Conservation (phyloP, 2,888 invertebrate species). For the Acrocyrtus sp. region DNA sequence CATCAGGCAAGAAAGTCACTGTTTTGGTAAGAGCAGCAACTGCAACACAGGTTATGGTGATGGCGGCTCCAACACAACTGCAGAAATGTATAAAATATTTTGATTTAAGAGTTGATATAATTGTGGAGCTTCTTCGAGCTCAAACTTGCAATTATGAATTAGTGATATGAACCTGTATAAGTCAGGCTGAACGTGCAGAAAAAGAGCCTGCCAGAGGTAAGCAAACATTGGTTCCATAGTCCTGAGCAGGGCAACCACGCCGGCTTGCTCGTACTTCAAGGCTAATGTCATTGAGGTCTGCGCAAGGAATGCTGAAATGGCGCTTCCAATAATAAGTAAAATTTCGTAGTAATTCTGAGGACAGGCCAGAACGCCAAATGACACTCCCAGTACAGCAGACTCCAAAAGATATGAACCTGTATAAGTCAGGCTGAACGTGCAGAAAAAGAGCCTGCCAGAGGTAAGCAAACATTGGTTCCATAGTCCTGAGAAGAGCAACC, state of each 20-base stretch:
- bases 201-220: slow-evolving; percentile 40
- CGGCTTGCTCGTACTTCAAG: slow-evolving; percentile 48
- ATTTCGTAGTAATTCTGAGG: slow-evolving; percentile 17
- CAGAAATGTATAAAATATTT: neutral
- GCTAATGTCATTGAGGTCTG: slow-evolving; percentile 44
- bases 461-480: slow-evolving; percentile 38
- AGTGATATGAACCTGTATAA: slow-evolving; percentile 50
- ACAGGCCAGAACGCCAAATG: slow-evolving; percentile 10
- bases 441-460: slow-evolving; percentile 42
- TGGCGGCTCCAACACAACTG: slow-evolving; percentile 20
- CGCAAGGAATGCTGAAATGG: slow-evolving; percentile 32
- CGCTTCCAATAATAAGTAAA: slow-evolving; percentile 19
- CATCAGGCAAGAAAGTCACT: neutral
- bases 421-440: slow-evolving; percentile 35
- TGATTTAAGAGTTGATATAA: neutral
- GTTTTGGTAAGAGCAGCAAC: slow-evolving; percentile 28
- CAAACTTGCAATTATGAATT: too few relatives aligned
- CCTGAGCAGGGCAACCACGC: slow-evolving; percentile 29
- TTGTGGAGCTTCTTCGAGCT: too few relatives aligned
- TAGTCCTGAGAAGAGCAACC: slow-evolving; percentile 28
- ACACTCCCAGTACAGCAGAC: slow-evolving; percentile 6
- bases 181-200: slow-evolving; percentile 37
- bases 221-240: slow-evolving; percentile 36
- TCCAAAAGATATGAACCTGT: slow-evolving; percentile 46
- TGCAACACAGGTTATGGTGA: slow-evolving; percentile 15